Conservation (phyloP, 2,888 invertebrate species). For the Limenitis camilla region DNA sequence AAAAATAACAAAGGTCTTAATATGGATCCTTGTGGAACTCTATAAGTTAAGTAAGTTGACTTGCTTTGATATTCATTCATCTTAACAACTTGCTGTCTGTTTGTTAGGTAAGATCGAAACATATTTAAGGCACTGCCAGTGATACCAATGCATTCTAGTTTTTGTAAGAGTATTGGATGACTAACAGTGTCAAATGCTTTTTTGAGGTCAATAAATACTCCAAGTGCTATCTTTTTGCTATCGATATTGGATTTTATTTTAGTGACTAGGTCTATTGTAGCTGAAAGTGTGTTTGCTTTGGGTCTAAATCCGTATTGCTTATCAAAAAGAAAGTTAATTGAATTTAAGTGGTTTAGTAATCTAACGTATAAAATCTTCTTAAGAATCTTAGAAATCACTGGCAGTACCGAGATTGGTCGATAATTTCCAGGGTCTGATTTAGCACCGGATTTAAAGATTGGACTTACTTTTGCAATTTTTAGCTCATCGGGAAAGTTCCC, state of each 20-base stretch:
- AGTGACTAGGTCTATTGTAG: slow-evolving; percentile 1
- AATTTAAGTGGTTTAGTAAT: not conserved
- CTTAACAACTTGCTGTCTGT: not conserved
- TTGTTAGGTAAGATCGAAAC: not conserved
- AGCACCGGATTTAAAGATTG: slow-evolving; percentile 22
- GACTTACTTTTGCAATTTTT: slow-evolving; percentile 17
- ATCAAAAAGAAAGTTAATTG: slow-evolving; percentile 1
- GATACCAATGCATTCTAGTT: not conserved
- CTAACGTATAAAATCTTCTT: slow-evolving; percentile 7
- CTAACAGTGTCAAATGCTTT: not conserved
- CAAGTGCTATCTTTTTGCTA: not conserved
- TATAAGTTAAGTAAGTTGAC: not conserved
- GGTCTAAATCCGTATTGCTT: too few relatives aligned
- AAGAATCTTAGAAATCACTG: slow-evolving; percentile 7
- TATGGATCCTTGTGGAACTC: not conserved
- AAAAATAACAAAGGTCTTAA: not conserved
- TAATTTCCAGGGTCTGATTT: slow-evolving; percentile 23
- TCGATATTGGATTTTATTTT: too few relatives aligned
- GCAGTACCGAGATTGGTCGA: slow-evolving; percentile 19
- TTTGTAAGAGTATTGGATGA: not conserved
- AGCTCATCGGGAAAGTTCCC: not conserved
- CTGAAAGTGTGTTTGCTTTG: slow-evolving; percentile 7
- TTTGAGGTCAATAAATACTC: not conserved
- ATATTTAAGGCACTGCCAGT: not conserved
- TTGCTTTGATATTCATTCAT: not conserved